These are phyloP conservation scores for Tethea ocularis DNA, from an alignment of 2,888 invertebrate species.

Conservation along the genomic window DNA sequence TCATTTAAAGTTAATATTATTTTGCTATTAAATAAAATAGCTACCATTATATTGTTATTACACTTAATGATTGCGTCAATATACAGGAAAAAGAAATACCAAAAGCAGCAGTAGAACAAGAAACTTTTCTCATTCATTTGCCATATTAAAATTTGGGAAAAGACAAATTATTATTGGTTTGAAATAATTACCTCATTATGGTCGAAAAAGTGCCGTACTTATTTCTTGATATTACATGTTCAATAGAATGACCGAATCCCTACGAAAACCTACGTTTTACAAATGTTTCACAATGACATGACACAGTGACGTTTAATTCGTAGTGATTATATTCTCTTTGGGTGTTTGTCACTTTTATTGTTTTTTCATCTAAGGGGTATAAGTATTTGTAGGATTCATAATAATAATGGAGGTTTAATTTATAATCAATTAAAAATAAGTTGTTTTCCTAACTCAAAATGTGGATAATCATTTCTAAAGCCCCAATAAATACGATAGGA, in stretches of 20 bases:
- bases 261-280: not conserved
- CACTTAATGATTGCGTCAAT: conserved; percentile 7
- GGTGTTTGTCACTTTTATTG: too few species aligned
- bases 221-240: not conserved
- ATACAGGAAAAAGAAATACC: not conserved
- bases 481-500: not conserved
- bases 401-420: too few species aligned
- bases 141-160: too few species aligned
- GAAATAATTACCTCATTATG: not conserved
- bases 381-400: too few species aligned
- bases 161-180: not conserved
- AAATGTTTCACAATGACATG: too few species aligned
- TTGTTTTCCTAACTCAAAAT: too few species aligned
- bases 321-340: too few species aligned
- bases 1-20: conserved; percentile 7
- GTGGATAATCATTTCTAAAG: not conserved
- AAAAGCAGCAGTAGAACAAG: not conserved
- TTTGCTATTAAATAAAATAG: conserved; percentile 13
- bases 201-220: not conserved
- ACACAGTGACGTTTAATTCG: not conserved
- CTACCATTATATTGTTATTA: too few species aligned
- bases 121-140: not conserved
- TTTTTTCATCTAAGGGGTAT: too few species aligned
- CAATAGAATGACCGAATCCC: not conserved
- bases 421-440: too few species aligned